Evolutionary conservation across 2,888 invertebrate species (phyloP).

Genomic region (Drosophila rubida): DNA sequence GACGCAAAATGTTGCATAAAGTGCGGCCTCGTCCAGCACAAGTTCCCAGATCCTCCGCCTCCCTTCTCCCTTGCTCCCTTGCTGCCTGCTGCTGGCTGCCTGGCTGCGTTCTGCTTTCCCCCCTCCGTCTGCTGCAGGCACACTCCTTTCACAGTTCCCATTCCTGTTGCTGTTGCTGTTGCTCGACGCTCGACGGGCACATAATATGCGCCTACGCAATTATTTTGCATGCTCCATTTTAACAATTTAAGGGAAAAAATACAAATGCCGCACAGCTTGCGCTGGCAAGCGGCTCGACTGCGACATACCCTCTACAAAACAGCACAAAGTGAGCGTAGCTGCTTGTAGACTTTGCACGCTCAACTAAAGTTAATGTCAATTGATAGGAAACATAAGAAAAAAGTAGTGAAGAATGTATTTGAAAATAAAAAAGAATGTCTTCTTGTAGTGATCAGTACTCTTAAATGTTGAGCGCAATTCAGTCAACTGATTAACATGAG

Average conservation of each 20-base stretch:
- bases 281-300: not conserved
- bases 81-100: too few species aligned
- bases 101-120: not conserved
- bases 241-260: slow-evolving; percentile 57
- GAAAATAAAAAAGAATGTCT: too few species aligned
- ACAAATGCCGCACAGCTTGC: not conserved
- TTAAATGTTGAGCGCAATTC: too few species aligned
- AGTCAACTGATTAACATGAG: too few species aligned
- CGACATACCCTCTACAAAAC: slow-evolving; percentile 10
- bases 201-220: slow-evolving; percentile 64
- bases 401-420: too few species aligned
- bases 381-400: too few species aligned
- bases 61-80: too few species aligned
- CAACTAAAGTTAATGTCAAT: too few species aligned
- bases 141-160: slow-evolving; percentile 1
- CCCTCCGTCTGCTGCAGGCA: not conserved
- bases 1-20: slow-evolving; percentile 54
- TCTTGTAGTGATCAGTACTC: too few species aligned
- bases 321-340: too few species aligned
- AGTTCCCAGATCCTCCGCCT: not conserved
- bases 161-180: slow-evolving; percentile 5
- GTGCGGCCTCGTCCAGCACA: slow-evolving; percentile 31
- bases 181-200: slow-evolving; percentile 23
- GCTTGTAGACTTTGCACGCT: too few species aligned
- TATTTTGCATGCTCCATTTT: slow-evolving; percentile 75